Base-by-base conservation (phyloP, 2,888 invertebrate species). In the Thereva nobilitata region DNA sequence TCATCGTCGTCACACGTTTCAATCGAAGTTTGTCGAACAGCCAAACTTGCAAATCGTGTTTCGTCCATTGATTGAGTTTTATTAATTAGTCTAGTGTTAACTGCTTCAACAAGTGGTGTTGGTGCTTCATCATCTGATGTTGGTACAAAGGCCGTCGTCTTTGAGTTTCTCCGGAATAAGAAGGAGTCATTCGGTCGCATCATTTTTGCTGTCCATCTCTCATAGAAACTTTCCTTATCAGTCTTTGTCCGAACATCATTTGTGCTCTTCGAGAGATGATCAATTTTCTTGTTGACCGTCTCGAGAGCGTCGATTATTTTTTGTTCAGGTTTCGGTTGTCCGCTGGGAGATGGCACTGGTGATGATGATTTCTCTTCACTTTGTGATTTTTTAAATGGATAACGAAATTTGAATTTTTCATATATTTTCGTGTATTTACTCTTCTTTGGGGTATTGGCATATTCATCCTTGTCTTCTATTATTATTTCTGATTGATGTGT, bases 171-270 rank as follows among this genome's bases (percentile, higher is more conserved):
- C 66, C 86, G 83, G 85, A 87, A 88, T 44, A 89, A 78, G 77
- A 89, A 89, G 4, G 89, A 89, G 71, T 83, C 84, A 74, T 89
- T 89, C 2, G 88, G 88, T 72, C 84, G 82, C 23, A 23, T 23
- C 65, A 86, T 82, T 9, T 76, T 77, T 23, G 81, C 73, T 72
- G 75, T 79, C 8, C 82, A 73, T 53, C 81, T 80, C 74, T 81
- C 76, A 70, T 78, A 77, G 6, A 71, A 55, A 40, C 76, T 75
- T 67, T 78, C 78, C 65, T 76, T 73, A 64, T 72, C 68, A 7
- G 6, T 7, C 12, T 41, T 8, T 37, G 35, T 35, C 9, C 50
- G 47, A 7, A 70, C 54, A 55, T 71, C 68, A 55, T 66, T 71
- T 4, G 61, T 67, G 66, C 68, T 69, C 55, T 68, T 68, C 34